Evolutionary conservation across 2,797 vertebrate genomes (phyloP), one percentile per base, ranked within the genome.

Genomic region (Buceros bicornis): DNA sequence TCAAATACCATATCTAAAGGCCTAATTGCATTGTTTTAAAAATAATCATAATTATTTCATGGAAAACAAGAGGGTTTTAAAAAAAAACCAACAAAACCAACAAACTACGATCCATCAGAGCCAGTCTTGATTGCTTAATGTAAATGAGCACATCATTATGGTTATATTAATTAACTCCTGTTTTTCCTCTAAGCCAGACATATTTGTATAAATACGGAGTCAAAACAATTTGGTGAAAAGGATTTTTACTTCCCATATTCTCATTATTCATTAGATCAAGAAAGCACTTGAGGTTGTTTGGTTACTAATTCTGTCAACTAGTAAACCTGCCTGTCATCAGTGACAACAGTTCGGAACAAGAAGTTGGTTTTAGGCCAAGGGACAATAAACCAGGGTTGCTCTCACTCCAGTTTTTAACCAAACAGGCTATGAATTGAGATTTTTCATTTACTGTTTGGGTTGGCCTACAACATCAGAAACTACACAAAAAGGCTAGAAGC

Each of bases 1-100:
- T 85, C 79, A 89, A 76, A 74, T 65, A 51, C 20, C 26, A 16
- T 57, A 28, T 70, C 33, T 54, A 87, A 83, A 86, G 58, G 26
- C 50, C 53, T 94, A 87, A 71, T 31, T 54, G 45, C 62, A 71
- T 85, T 78, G 71, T 35, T 91, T 94, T 67, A 62, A 89, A 91
- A 94, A 84, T 66, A 92, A 89, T 70, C 24, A 54, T 26, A 61
- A 45, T 42, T 29, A 65, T 78, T 91, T 85, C 10, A 67, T 35
- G 58, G 58, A 90, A 87, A 91, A n/a, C 25, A 82, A 71, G 6
- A 82, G 20, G 4, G 5, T 26, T 77, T 87, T 8, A 29, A 76
- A 93, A 21, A 50, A 3, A 3, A 33, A 28, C 4, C 8, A 51
- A 45, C 18, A 37, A 16, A 37, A n/a, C 0, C 31, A 64, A 29